A percentile compares a stretch with the other conserved stretches of the same genome.
These are phyloP conservation scores for Tanypteryx hageni DNA, from an alignment of 2,888 invertebrate genomes.

Conservation along the genomic window DNA sequence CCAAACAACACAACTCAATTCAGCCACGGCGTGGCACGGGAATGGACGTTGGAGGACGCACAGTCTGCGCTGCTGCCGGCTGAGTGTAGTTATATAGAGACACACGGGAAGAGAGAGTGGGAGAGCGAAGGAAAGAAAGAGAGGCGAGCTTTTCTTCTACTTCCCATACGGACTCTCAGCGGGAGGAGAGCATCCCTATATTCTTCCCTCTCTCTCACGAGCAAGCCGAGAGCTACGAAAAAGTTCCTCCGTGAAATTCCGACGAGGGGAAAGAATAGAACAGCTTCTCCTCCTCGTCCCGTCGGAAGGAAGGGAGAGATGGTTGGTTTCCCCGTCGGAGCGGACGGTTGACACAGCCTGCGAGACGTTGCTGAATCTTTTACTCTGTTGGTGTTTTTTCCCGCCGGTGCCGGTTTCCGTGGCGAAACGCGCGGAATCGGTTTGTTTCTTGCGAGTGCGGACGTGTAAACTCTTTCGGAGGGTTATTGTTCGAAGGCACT, in stretches of 20 bases:
- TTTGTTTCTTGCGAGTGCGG: not conserved
- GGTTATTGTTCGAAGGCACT: not conserved
- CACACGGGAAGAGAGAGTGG: not conserved
- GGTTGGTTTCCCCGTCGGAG: not conserved
- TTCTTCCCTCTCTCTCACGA: not conserved
- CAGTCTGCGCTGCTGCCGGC: not conserved
- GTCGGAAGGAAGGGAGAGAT: conserved; percentile 8
- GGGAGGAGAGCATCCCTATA: conserved; percentile 35
- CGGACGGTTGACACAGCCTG: not conserved
- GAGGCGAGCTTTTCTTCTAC: not conserved
- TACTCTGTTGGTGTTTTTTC: not conserved
- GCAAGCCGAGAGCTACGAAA: not conserved
- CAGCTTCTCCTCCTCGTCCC: conserved; percentile 29
- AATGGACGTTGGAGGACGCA: conserved; percentile 37
- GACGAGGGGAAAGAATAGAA: conserved; percentile 58
- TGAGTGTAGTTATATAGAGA: conserved; percentile 21
- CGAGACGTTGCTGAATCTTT: too few relatives aligned
- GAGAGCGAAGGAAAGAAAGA: not conserved
- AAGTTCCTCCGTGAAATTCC: conserved; percentile 46
- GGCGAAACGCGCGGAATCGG: not conserved
- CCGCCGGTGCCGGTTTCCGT: not conserved
- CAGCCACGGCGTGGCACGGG: conserved; percentile 64
- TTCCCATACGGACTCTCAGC: not conserved
- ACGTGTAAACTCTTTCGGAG: not conserved
- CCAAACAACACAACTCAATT: conserved; percentile 66